Conservation (phyloP, 2,113 vertebrate species). For the Apus apus region DNA sequence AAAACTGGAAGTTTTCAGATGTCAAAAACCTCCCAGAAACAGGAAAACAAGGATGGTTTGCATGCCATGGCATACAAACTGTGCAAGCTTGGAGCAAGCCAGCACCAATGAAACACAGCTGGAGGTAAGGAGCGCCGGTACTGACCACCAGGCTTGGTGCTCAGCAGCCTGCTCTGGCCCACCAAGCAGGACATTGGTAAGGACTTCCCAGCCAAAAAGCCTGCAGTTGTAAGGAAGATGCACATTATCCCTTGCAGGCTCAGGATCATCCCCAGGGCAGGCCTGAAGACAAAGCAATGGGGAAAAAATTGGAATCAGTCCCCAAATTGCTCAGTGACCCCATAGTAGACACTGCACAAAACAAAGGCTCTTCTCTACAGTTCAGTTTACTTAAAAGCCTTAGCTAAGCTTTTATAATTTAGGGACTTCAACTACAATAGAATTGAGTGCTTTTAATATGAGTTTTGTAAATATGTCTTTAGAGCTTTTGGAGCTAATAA, state of each 20-base stretch:
- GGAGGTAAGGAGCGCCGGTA: not conserved
- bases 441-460: not conserved
- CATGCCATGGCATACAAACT: not conserved
- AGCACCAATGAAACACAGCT: not conserved
- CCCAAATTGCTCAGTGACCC: not conserved
- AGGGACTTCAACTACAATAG: not conserved
- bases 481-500: not conserved
- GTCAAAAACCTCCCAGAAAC: conserved; percentile 6
- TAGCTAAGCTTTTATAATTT: not conserved
- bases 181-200: not conserved
- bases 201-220: not conserved
- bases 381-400: not conserved
- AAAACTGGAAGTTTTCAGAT: conserved; percentile 33
- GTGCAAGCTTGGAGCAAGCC: not conserved
- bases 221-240: not conserved
- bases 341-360: not conserved
- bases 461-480: not conserved
- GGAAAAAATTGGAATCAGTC: not conserved
- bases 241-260: not conserved
- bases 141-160: not conserved
- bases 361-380: not conserved
- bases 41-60: not conserved
- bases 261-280: not conserved
- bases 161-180: not conserved
- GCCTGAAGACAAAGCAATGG: not conserved